phyloP scores from a whole-genome alignment of 1,140 invertebrate genomes.

The Papilio aristodemus region DNA sequence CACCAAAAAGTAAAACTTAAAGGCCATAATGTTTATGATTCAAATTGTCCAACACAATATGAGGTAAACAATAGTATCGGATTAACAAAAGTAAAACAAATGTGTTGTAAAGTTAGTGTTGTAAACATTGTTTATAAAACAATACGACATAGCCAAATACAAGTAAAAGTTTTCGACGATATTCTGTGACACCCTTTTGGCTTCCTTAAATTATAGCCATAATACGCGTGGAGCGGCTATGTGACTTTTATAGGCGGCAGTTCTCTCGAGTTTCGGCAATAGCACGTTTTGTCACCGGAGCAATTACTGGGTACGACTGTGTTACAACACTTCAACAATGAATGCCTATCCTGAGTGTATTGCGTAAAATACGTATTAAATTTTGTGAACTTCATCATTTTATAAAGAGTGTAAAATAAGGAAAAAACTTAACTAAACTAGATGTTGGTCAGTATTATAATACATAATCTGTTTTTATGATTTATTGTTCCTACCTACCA shows the following conservation, averaged over 20 bases:
- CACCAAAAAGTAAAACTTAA: conserved; percentile 56
- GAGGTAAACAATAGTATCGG: conserved; percentile 57
- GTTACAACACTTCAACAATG: neutral
- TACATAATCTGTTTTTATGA: too few species aligned
- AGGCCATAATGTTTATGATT: conserved; percentile 52
- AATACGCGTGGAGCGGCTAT: conserved; percentile 67
- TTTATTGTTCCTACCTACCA: too few species aligned
- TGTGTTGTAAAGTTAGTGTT: conserved; percentile 70
- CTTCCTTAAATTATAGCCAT: conserved; percentile 75
- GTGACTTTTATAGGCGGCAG: conserved; percentile 71
- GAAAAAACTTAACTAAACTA: too few species aligned
- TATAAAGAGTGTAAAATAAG: too few species aligned
- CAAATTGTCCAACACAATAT: conserved; percentile 59
- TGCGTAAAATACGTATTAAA: neutral
- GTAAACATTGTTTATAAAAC: conserved; percentile 79
- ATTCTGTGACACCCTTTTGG: conserved; percentile 74
- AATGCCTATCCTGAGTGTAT: conserved; percentile 7
- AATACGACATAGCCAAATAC: conserved; percentile 61
- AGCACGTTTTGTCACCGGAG: conserved; percentile 57
- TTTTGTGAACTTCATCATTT: too few species aligned
- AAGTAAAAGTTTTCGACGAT: conserved; percentile 73
- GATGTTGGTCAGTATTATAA: too few species aligned
- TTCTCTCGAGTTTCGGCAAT: conserved; percentile 61
- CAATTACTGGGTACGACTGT: conserved; percentile 50
- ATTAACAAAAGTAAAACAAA: conserved; percentile 63